phyloP scores from a whole-genome alignment of 2,113 vertebrate species.

The Rafetus swinhoei region DNA sequence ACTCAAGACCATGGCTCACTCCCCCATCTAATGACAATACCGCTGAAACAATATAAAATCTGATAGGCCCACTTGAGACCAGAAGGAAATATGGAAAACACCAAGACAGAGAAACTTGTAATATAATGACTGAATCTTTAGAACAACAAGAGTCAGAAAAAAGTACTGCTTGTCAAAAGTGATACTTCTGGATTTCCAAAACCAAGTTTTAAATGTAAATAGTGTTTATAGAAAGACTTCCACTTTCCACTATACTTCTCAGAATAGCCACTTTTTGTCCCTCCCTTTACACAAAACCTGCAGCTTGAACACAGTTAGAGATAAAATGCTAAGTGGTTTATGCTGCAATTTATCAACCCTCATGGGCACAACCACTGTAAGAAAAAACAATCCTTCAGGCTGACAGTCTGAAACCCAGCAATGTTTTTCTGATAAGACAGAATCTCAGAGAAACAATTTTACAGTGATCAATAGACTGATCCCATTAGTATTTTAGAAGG shows the following conservation, averaged over 20 bases:
- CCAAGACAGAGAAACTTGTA: neutral
- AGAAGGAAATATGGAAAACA: neutral
- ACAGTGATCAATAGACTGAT: neutral
- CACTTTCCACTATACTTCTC: neutral
- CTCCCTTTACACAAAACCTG: neutral
- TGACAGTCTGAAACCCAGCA: neutral
- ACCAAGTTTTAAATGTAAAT: neutral
- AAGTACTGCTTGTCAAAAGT: neutral
- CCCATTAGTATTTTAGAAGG: neutral
- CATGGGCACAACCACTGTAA: neutral
- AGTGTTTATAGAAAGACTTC: neutral
- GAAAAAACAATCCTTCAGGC: neutral
- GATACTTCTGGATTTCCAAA: neutral
- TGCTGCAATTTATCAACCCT: neutral
- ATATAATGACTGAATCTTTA: neutral
- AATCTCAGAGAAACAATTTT: neutral
- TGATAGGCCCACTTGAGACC: neutral
- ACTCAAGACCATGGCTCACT: neutral
- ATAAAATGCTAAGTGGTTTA: neutral
- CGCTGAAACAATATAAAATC: neutral
- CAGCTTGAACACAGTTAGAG: neutral
- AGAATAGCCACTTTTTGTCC: neutral
- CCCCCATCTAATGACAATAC: neutral
- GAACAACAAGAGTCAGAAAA: neutral
- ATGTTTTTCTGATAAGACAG: neutral